Evolutionary conservation across 2,113 vertebrate species (phyloP).

Genomic region (Pimephales promelas): DNA sequence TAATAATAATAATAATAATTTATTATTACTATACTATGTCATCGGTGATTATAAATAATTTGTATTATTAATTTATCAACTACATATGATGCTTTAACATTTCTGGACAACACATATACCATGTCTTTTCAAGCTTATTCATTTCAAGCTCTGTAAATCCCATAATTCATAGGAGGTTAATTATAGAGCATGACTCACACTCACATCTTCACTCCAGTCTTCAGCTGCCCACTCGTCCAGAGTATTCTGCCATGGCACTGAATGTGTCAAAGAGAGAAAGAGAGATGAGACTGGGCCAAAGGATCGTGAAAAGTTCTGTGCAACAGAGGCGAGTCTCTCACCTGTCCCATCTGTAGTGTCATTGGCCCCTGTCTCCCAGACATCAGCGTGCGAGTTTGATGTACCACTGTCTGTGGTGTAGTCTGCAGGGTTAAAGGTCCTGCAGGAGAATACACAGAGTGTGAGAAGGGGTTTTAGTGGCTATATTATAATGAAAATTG

Average conservation of each 20-base stretch:
- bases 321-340: slow-evolving; percentile 38
- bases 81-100: background rate
- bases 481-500: background rate
- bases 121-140: slow-evolving; percentile 22
- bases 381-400: slow-evolving; percentile 66
- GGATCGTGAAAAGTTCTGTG: background rate
- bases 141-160: slow-evolving; percentile 19
- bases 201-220: slow-evolving; percentile 96
- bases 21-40: no score
- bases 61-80: no score
- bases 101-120: background rate
- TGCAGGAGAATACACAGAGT: slow-evolving; percentile 64
- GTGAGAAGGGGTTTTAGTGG: background rate
- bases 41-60: no score
- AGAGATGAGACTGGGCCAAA: background rate
- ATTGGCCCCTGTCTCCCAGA: slow-evolving; percentile 70
- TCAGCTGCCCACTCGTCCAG: slow-evolving; percentile 93
- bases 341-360: slow-evolving; percentile 76
- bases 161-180: slow-evolving; percentile 14
- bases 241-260: slow-evolving; percentile 89
- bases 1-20: background rate
- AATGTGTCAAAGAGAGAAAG: slow-evolving; percentile 13
- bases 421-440: slow-evolving; percentile 96
- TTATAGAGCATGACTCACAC: slow-evolving; percentile 67
- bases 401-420: slow-evolving; percentile 79